A percentile compares a stretch with the other conserved stretches of the same genome.
These are phyloP conservation scores for Gallinago solitaria DNA, from an alignment of 2,797 vertebrate genomes.

Conservation along the genomic window DNA sequence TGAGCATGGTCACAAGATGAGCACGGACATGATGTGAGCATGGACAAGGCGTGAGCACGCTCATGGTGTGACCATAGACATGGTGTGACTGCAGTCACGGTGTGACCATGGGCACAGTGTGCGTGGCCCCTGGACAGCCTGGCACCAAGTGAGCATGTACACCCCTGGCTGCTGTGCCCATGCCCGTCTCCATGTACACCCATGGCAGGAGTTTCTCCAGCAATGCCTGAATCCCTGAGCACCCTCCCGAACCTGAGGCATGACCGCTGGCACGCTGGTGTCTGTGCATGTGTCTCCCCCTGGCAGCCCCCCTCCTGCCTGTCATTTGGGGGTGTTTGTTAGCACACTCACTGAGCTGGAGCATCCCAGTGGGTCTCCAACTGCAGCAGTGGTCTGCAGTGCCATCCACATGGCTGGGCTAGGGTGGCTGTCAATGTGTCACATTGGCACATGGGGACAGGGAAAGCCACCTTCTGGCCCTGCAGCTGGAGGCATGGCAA, in stretches of 20 bases:
- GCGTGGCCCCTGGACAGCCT: background rate
- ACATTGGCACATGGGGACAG: background rate
- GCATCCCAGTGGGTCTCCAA: background rate
- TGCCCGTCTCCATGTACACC: fast-evolving
- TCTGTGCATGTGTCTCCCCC: background rate
- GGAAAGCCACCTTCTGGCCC: background rate
- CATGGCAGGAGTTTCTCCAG: background rate
- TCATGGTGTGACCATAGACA: background rate
- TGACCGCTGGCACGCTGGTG: fast-evolving
- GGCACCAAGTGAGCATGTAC: fast-evolving
- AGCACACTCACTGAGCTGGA: fast-evolving
- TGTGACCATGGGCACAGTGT: fast-evolving
- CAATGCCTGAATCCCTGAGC: background rate
- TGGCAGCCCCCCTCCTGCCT: background rate
- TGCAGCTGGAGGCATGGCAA: background rate
- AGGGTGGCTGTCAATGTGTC: background rate
- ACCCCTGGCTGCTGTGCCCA: fast-evolving
- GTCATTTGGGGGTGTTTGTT: no score
- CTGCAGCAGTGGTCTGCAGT: no score
- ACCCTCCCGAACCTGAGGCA: fast-evolving
- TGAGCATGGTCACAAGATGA: background rate
- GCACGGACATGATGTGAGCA: background rate
- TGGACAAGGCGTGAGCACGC: fast-evolving
- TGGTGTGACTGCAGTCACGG: fast-evolving
- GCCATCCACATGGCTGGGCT: fast-evolving